Percentiles rank a stretch among this genome's conserved stretches.
These are phyloP conservation scores for Hemicentrotus pulcherrimus DNA, from an alignment of 35 echinoderm and acorn worm genomes.

Conservation along the genomic window DNA sequence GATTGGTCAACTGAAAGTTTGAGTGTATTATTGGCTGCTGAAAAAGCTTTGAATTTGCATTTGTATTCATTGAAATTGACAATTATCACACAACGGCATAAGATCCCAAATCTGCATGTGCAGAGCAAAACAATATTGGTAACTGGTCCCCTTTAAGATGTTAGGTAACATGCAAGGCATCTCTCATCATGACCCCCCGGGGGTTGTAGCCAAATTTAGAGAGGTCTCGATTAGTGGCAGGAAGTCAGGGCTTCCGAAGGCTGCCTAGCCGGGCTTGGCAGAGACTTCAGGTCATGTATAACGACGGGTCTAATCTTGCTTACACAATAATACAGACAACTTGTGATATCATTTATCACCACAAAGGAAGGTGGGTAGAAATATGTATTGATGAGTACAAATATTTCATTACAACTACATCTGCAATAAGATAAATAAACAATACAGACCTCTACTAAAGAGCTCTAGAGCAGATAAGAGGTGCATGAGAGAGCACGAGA, in stretches of 20 bases:
- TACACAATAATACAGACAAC: not conserved
- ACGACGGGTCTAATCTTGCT: not conserved
- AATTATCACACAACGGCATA: too few relatives aligned
- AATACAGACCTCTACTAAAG: not conserved
- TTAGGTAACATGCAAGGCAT: not conserved
- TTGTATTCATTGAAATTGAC: too few relatives aligned
- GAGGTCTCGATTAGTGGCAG: conserved; percentile 20
- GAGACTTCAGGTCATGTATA: not conserved
- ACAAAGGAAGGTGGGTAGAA: not conserved
- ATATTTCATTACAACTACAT: not conserved
- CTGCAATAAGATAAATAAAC: too few relatives aligned
- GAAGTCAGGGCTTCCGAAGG: conserved; percentile 14
- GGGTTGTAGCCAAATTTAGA: conserved; percentile 34
- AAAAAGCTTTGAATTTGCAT: too few relatives aligned
- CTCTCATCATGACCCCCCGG: conserved; percentile 20
- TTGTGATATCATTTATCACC: not conserved
- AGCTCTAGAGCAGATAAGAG: not conserved
- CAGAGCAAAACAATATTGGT: too few relatives aligned
- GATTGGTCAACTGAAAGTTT: too few relatives aligned
- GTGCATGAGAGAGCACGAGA: not conserved
- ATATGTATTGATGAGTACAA: not conserved
- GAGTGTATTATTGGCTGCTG: too few relatives aligned
- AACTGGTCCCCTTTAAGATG: not conserved
- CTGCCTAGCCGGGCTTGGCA: not conserved
- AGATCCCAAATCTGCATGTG: too few relatives aligned